Percentiles rank a stretch among this genome's conserved stretches.
These are phyloP conservation scores for Drosophila arizonae DNA, from an alignment of 1,140 invertebrate species.

Conservation along the genomic window DNA sequence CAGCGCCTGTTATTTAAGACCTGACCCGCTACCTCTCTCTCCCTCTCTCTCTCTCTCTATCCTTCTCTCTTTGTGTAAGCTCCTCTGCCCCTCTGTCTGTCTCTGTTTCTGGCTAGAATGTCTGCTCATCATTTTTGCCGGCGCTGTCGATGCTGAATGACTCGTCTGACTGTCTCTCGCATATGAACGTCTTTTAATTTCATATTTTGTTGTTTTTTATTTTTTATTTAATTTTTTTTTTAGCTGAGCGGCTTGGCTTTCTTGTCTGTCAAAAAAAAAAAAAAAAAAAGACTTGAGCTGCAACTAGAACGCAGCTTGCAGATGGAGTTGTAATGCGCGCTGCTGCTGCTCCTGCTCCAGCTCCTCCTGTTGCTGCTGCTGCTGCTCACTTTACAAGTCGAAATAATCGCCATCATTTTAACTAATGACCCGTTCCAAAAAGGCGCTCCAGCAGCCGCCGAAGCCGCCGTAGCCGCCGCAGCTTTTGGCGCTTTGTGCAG, in stretches of 20 bases:
- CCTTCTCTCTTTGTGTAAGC: not conserved
- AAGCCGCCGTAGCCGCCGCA: not conserved
- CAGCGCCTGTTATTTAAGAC: conserved; percentile 62
- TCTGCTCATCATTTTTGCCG: conserved; percentile 47
- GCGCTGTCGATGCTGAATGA: conserved; percentile 57
- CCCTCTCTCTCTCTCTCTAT: not conserved
- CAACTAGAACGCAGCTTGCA: conserved; percentile 3
- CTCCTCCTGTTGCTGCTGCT: conserved; percentile 71
- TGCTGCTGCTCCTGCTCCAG: conserved; percentile 50
- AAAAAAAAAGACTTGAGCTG: conserved; percentile 38
- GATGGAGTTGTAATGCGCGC: conserved; percentile 28
- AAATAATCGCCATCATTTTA: conserved; percentile 82
- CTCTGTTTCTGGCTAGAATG: conserved; percentile 59
- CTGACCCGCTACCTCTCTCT: not conserved
- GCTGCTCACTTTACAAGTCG: conserved; percentile 57
- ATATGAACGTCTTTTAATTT: conserved; percentile 80
- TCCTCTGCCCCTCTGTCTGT: not conserved
- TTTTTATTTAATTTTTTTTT: conserved; percentile 20
- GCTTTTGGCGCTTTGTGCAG: conserved; percentile 72
- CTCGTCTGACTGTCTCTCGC: conserved; percentile 31
- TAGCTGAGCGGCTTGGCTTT: conserved; percentile 36
- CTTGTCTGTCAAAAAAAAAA: conserved; percentile 37
- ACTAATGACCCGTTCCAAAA: conserved; percentile 70
- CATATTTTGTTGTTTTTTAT: conserved; percentile 60
- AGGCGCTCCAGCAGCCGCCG: conserved; percentile 33